Evolutionary conservation across 2,797 vertebrate genomes (phyloP), one percentile per base, ranked within the genome.

Genomic region (Tokudaia tokunoshimensis): DNA sequence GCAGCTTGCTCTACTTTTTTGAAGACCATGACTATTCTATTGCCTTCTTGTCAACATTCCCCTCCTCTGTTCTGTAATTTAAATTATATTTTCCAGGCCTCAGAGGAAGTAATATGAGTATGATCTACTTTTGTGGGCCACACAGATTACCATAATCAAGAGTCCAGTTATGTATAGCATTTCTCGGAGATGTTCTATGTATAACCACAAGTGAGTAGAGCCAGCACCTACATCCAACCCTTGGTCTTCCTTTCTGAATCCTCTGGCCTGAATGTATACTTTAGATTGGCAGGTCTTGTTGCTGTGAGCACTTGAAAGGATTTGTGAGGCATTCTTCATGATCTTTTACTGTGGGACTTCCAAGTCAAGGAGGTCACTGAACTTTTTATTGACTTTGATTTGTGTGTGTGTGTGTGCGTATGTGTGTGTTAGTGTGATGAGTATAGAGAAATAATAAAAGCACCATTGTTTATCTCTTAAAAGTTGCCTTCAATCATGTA

Each of bases 31-130:
- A 65, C 4, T 91, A 29, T 65, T 88, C 24, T 59, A 65, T 80
- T 85, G 31, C 22, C 92, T 52, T 76, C 76, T 90, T 41, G 8
- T 13, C 47, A 11, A 59, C 26, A 31, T 89, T 74, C 37, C 70
- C 91, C 94, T 84, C 57, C 47, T 70, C 34, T 79, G 50, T 88
- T 79, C 94, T 80, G 47, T 83, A 83, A 47, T 50, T 34, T 75
- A 79, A 90, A 3, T 6, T 20, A 37, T 14, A 31, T 94, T 92
- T 93, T 31, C 61, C 10, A 75, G 20, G 50, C 57, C 14, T 72
- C 76, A 79, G n/a, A 6, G 92, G 95, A 94, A 22, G 1, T 34
- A 3, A 14, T 70, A 19, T 55, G 89, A 88, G 76, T 52, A 79
- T 81, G 29, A 31, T 37, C 24, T 52, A 52, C 29, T 82, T 96